Conservation (phyloP, 2,888 invertebrate genomes). For the Margaritifera margaritifera region DNA sequence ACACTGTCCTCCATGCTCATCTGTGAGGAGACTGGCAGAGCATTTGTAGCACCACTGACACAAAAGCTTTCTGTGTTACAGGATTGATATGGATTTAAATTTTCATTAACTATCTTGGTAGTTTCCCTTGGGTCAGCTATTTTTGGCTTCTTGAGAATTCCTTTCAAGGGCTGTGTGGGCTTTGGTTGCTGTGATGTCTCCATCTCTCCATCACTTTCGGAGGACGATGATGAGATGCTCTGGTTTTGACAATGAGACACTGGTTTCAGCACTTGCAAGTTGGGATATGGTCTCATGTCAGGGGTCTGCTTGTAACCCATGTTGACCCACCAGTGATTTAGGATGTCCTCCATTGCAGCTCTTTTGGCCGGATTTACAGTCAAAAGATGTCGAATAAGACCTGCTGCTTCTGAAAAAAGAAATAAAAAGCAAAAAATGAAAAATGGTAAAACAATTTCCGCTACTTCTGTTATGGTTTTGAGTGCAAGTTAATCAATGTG, state of each 20-base stretch:
- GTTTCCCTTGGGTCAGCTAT: slow-evolving; percentile 15
- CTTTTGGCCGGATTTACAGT: slow-evolving; percentile 91
- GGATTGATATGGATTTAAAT: neutral
- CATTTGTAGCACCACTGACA: neutral
- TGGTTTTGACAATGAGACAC: slow-evolving; percentile 39
- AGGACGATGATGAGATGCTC: slow-evolving; percentile 48
- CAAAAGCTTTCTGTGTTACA: slow-evolving; percentile 1
- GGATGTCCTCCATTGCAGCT: slow-evolving; percentile 94
- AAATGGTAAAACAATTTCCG: slow-evolving; percentile 4
- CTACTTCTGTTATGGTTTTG: neutral
- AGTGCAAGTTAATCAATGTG: too few species aligned
- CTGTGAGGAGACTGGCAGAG: neutral
- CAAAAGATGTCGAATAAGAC: slow-evolving; percentile 93
- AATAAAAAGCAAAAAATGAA: slow-evolving; percentile 17
- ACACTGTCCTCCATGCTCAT: neutral
- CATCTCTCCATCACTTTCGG: slow-evolving; percentile 53
- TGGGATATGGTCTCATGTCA: slow-evolving; percentile 49
- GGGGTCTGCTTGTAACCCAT: slow-evolving; percentile 61
- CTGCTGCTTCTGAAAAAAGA: slow-evolving; percentile 85
- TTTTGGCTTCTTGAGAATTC: slow-evolving; percentile 53
- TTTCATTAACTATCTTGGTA: too few species aligned
- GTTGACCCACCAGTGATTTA: slow-evolving; percentile 98
- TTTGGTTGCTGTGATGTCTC: slow-evolving; percentile 30
- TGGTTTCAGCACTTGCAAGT: slow-evolving; percentile 43
- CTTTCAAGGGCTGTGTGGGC: slow-evolving; percentile 43